Percentiles rank a stretch among this genome's conserved stretches.
Conservation (phyloP, 2,113 vertebrate genomes). For the Anoura caudifer region DNA sequence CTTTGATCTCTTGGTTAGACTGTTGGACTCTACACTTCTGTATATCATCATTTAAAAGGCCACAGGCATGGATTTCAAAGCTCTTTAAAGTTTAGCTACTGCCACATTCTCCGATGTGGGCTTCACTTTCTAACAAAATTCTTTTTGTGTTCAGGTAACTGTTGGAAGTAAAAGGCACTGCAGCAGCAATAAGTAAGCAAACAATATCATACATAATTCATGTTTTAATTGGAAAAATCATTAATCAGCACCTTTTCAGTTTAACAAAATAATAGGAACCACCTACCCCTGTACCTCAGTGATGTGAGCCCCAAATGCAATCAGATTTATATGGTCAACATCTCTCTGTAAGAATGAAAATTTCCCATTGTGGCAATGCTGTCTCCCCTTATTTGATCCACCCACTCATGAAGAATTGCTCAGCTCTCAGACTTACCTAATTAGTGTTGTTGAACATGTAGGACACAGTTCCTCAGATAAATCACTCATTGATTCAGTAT, state of each 20-base stretch:
- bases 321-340: background rate
- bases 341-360: background rate
- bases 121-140: background rate
- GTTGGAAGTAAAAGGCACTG: background rate
- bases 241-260: background rate
- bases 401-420: background rate
- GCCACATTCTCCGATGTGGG: background rate
- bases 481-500: background rate
- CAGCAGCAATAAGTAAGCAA: background rate
- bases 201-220: background rate
- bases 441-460: background rate
- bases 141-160: background rate
- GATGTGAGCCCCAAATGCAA: background rate
- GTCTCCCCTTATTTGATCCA: background rate
- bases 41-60: background rate
- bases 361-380: background rate
- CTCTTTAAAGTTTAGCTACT: background rate
- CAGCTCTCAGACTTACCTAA: background rate
- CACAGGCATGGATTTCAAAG: background rate
- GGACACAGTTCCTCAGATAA: background rate
- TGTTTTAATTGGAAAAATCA: background rate
- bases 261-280: background rate
- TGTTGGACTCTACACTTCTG: background rate
- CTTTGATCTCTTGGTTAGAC: background rate
- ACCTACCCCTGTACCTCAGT: background rate